Evolutionary conservation across 2,797 vertebrate species (phyloP).

Genomic region (Pipistrellus kuhlii): DNA sequence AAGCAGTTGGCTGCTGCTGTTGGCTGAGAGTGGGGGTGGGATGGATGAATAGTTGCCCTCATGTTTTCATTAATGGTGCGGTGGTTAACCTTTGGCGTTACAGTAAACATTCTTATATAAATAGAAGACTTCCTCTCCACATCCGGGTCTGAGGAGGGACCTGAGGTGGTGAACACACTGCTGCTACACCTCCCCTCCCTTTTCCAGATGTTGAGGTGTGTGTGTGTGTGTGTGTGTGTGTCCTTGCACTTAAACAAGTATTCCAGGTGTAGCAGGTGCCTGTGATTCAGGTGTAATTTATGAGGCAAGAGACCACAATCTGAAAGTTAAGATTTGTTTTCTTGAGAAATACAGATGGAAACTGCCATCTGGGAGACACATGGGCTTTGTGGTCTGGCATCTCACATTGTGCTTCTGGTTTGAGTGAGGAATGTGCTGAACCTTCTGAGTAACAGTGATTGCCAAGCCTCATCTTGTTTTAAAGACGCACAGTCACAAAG

Average conservation of each 20-base stretch:
- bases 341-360: neutral
- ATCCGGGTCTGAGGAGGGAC: neutral
- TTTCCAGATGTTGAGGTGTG: neutral
- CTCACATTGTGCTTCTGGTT: neutral
- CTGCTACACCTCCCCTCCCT: too few relatives aligned
- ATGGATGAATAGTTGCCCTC: neutral
- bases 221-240: too few relatives aligned
- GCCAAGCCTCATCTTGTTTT: neutral
- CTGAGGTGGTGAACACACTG: neutral
- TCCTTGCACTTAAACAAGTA: neutral
- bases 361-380: neutral
- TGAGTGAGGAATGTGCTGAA: neutral
- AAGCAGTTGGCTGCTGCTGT: neutral
- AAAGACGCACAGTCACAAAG: neutral
- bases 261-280: neutral
- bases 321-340: constrained; percentile 15
- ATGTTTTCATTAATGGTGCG: neutral
- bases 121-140: neutral
- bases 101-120: neutral
- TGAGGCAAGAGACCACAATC: neutral
- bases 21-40: neutral
- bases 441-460: neutral
- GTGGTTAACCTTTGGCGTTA: neutral
- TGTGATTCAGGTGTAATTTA: neutral
- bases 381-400: neutral